Base-by-base conservation (phyloP, 1,140 invertebrate genomes). In the Lepidurus couesii region DNA sequence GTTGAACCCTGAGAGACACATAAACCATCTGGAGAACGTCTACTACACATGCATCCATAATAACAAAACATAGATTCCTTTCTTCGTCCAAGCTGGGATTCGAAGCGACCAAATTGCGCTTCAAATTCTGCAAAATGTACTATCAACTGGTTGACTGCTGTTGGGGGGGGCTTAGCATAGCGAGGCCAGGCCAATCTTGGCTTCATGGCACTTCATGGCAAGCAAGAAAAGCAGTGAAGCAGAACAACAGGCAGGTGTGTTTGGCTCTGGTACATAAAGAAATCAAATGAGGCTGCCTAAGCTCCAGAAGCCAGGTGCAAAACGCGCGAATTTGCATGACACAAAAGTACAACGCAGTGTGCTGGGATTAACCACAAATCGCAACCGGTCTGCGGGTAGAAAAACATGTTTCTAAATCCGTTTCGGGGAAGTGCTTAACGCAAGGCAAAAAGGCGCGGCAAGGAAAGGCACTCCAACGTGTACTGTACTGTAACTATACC, bases 211-310 rank as follows among this genome's bases (percentile, higher is more conserved):
- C 53, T 21, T 21, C 16, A 21, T 65, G 53, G 53, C 53, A 65
- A 65, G 21, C 16, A 65, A n/a, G 53, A 65, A 21, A 65, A 65
- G 1, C 53, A 65, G 53, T 65, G 53, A 65, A 65, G 53, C 53
- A 65, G 53, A 13, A 65, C 53, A 65, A 65, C 9, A 65, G 53
- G 53, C 53, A 65, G 53, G 53, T 65, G 53, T 65, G 53, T 65
- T 65, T 65, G 53, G 53, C 9, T 65, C 16, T 9, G 13, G 53
- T 65, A 65, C 53, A 65, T 16, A 65, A 65, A 65, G 21, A 65
- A 65, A 21, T 65, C 21, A 9, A 65, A 65, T 65, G 53, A 9
- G 53, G 53, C 45, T 47, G 45, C 7, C 10, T 10, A 47, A 65
- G 53, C 21, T 9, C 0, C 34, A 16, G 4, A 65, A 21, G 21